Evolutionary conservation across 2,797 vertebrate genomes (phyloP).

Genomic region (Eulemur mongoz): DNA sequence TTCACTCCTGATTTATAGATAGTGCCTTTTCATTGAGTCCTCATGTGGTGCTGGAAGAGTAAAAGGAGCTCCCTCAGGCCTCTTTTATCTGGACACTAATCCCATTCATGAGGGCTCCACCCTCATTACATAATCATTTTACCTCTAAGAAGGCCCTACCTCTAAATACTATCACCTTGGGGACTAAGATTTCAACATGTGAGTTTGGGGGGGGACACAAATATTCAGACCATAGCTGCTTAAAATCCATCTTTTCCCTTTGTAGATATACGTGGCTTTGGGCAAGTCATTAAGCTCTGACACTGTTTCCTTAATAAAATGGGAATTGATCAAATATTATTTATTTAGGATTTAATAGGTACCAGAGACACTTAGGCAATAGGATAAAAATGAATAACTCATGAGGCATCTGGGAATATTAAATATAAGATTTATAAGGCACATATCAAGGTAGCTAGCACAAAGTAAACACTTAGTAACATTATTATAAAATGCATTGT

Average conservation of each 20-base stretch:
- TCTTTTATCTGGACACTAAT: not conserved
- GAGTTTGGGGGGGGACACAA: not conserved
- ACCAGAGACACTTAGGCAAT: not conserved
- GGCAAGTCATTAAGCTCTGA: not conserved
- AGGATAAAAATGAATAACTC: not conserved
- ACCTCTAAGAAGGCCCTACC: not conserved
- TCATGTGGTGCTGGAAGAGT: fast-evolving
- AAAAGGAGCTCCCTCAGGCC: not conserved
- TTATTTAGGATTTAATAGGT: slow-evolving; percentile 22
- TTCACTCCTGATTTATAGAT: not conserved
- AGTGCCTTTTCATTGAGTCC: not conserved
- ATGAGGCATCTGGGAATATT: not conserved
- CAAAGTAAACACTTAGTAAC: not conserved
- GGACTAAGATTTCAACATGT: not conserved
- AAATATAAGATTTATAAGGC: not conserved
- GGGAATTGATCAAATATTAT: not conserved
- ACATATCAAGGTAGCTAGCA: not conserved
- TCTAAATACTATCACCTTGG: not conserved
- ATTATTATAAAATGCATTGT: not conserved
- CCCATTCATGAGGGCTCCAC: not conserved
- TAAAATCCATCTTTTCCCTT: not conserved
- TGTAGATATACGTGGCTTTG: not conserved
- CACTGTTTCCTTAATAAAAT: not conserved
- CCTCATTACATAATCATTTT: not conserved
- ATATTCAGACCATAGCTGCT: not conserved